phyloP scores from a whole-genome alignment of 37 sponge, comb jelly and placozoan genomes.

The Eunapius fragilis region DNA sequence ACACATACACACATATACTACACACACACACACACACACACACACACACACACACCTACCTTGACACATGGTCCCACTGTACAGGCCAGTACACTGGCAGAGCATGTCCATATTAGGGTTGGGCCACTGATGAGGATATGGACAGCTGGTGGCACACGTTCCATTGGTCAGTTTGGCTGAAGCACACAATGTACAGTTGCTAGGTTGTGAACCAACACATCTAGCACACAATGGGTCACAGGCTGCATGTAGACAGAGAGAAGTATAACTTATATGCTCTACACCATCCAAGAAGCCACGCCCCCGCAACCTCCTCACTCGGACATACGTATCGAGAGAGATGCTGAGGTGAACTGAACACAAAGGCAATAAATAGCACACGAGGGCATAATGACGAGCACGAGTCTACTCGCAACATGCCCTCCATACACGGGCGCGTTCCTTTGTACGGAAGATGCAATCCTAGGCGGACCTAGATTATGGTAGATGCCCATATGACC shows the following conservation, averaged over 20 bases:
- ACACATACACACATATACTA: constrained; percentile 29
- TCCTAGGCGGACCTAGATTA: no score
- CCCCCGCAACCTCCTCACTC: no score
- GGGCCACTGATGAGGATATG: not conserved
- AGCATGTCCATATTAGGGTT: not conserved
- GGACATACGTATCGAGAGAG: no score
- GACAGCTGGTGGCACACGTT: not conserved
- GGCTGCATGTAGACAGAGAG: not conserved
- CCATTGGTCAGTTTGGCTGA: not conserved
- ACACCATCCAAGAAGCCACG: no score
- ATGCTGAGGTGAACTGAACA: no score
- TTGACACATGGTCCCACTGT: not conserved
- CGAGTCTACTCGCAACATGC: no score
- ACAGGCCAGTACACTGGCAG: not conserved
- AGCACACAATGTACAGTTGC: not conserved
- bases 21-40: constrained; percentile 33
- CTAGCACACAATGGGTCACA: not conserved
- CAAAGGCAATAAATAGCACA: no score
- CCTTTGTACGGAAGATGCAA: no score
- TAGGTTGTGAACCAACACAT: not conserved
- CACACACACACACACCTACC: constrained; percentile 26
- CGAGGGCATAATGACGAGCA: no score
- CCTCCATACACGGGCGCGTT: no score
- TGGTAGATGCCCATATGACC: no score
- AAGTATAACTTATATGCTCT: not conserved